A percentile compares a stretch with the other conserved stretches of the same genome.
phyloP scores from a whole-genome alignment of 37 sponge, comb jelly and placozoan species.

The Theonella swinhoei region DNA sequence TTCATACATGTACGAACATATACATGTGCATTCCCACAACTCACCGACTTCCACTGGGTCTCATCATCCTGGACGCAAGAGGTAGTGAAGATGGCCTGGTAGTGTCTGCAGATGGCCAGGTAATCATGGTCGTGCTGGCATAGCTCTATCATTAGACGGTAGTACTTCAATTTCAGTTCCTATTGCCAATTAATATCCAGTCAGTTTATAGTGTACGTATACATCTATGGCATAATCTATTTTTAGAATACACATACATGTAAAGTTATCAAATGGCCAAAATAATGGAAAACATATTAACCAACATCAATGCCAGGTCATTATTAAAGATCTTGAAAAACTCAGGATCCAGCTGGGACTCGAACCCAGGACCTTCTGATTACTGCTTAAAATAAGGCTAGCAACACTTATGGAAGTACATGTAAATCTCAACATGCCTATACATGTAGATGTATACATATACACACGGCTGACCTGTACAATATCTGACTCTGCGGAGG shows the following conservation, averaged over 20 bases:
- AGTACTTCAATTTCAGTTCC: constrained; percentile 94
- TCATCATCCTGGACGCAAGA: constrained; percentile 75
- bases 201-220: background rate
- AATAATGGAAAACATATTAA: too few species aligned
- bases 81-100: constrained; percentile 81
- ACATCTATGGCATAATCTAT: background rate
- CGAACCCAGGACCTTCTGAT: too few species aligned
- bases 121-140: constrained; percentile 76
- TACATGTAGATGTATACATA: background rate
- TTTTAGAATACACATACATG: background rate
- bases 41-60: constrained; percentile 72
- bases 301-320: too few species aligned
- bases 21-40: too few species aligned
- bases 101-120: constrained; percentile 88
- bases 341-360: too few species aligned
- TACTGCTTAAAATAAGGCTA: background rate
- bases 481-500: constrained; percentile 18
- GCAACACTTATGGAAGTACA: too few species aligned
- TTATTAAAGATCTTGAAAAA: too few species aligned
- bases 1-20: too few species aligned
- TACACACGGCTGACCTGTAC: constrained; percentile 46
- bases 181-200: constrained; percentile 9
- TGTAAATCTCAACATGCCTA: background rate
- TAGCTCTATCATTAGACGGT: constrained; percentile 86
- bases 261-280: too few species aligned